These are phyloP conservation scores for Baryphthengus martii DNA, from an alignment of 2,113 vertebrate genomes.

Conservation along the genomic window DNA sequence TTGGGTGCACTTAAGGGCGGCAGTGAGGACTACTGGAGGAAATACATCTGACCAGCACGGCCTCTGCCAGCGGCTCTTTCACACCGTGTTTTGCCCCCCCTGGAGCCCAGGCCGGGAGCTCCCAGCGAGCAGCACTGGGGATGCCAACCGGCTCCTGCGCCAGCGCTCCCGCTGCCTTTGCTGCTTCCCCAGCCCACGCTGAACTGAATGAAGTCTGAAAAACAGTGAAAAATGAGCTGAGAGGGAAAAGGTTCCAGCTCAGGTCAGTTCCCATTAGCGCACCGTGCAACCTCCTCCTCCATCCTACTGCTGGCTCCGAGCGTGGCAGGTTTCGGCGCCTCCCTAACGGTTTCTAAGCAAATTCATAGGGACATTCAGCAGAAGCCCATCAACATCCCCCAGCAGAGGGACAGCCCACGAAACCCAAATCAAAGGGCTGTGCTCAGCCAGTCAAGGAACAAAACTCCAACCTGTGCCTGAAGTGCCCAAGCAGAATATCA, in stretches of 20 bases:
- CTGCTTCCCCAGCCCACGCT: neutral
- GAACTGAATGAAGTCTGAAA: neutral
- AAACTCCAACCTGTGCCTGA: rapidly evolving
- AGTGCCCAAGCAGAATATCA: neutral
- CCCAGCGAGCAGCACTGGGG: neutral
- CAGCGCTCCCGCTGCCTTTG: rapidly evolving
- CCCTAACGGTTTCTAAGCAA: neutral
- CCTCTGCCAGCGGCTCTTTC: neutral
- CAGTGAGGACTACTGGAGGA: neutral
- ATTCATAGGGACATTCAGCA: neutral
- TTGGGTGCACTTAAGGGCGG: neutral
- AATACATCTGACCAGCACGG: rapidly evolving
- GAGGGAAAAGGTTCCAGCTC: neutral
- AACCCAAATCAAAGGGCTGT: neutral
- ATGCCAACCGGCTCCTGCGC: rapidly evolving
- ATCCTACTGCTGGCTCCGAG: neutral
- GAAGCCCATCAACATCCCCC: neutral
- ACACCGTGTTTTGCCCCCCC: rapidly evolving
- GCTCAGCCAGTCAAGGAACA: neutral
- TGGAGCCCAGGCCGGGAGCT: neutral
- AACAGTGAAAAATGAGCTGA: neutral
- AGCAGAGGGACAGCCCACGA: rapidly evolving
- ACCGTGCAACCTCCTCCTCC: neutral
- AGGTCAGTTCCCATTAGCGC: neutral
- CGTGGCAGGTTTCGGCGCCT: neutral